Percentiles rank a stretch among this genome's conserved stretches.
Conservation (phyloP, 1,140 invertebrate species). For the Pseudomyrmex cubaensis region DNA sequence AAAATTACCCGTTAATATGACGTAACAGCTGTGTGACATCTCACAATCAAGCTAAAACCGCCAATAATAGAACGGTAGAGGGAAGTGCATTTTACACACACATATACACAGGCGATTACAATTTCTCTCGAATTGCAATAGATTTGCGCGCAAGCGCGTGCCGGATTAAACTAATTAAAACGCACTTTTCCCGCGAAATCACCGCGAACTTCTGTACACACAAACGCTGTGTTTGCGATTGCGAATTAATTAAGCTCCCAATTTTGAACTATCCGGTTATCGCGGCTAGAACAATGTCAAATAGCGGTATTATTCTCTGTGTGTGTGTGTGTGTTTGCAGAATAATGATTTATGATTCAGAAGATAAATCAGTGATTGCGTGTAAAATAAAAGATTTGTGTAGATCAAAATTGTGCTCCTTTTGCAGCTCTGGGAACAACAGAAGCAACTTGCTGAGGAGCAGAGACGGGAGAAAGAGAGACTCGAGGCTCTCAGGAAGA, state of each 20-base stretch:
- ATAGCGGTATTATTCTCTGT: neutral
- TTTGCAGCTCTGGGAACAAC: conserved; percentile 92
- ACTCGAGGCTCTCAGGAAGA: conserved; percentile 94
- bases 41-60: conserved; percentile 8
- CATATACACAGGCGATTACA: neutral
- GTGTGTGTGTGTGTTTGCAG: neutral
- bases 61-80: neutral
- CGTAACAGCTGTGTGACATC: neutral
- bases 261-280: neutral
- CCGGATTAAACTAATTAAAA: conserved; percentile 41
- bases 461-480: conserved; percentile 91
- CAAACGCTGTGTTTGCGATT: neutral
- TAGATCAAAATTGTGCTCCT: conserved; percentile 11
- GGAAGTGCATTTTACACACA: neutral
- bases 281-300: neutral
- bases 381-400: neutral
- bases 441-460: conserved; percentile 89
- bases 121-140: neutral
- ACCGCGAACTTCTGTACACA: neutral
- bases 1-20: conserved; percentile 19
- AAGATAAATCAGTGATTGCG: neutral
- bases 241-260: neutral
- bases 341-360: neutral
- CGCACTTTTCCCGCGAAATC: neutral
- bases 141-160: neutral